These are phyloP conservation scores for Mystacides longicornis DNA, from an alignment of 2,888 invertebrate species.

Conservation along the genomic window DNA sequence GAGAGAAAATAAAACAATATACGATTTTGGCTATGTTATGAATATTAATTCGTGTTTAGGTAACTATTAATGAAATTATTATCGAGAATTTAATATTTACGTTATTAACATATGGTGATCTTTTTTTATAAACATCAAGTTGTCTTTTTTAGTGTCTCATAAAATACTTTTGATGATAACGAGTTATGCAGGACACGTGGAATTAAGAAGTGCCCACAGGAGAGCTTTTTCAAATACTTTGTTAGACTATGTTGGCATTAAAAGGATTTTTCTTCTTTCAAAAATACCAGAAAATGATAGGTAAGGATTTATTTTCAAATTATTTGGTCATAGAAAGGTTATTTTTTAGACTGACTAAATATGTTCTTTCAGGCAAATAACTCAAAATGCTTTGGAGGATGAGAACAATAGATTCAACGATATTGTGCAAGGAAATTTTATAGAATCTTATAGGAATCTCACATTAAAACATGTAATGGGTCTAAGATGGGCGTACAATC, in stretches of 20 bases:
- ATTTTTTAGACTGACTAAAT: background rate
- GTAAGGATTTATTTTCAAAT: constrained; percentile 27
- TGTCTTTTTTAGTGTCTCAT: constrained; percentile 9
- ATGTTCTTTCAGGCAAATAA: constrained; percentile 32
- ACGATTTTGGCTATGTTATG: constrained; percentile 12
- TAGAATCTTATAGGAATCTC: constrained; percentile 61
- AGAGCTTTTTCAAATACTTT: constrained; percentile 54
- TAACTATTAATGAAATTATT: constrained; percentile 1
- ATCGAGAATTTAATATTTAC: background rate
- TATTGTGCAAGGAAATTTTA: constrained; percentile 64
- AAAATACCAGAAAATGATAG: constrained; percentile 47
- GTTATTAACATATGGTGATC: background rate
- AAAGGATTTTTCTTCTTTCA: constrained; percentile 64
- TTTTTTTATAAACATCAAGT: background rate
- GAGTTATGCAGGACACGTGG: constrained; percentile 67
- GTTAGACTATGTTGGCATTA: constrained; percentile 50
- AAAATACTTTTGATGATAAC: constrained; percentile 56
- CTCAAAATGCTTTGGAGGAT: constrained; percentile 50
- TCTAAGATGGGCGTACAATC: constrained; percentile 52
- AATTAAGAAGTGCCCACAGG: constrained; percentile 62
- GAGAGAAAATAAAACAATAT: background rate
- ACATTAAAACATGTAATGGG: constrained; percentile 70
- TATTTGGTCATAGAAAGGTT: background rate
- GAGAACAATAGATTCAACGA: constrained; percentile 61
- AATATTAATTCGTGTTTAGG: constrained; percentile 13